phyloP scores from a whole-genome alignment of 2,797 vertebrate genomes.

The Cheirogaleus major region DNA sequence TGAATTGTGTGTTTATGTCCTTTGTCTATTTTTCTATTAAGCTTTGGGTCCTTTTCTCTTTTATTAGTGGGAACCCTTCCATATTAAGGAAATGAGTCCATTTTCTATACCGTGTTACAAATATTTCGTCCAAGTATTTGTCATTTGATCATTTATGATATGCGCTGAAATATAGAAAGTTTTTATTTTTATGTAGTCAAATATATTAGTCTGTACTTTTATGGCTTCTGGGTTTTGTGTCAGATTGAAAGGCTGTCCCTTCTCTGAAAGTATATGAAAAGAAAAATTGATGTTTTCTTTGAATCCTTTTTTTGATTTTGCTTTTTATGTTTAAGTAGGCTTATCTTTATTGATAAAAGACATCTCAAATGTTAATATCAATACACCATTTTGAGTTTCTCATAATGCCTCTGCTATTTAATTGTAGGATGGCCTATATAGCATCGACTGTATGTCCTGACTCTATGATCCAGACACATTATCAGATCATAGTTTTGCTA shows the following conservation, averaged over 20 bases:
- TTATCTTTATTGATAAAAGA: neutral
- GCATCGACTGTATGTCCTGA: neutral
- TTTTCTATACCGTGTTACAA: neutral
- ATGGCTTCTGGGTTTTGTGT: neutral
- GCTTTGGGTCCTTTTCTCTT: neutral
- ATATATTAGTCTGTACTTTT: neutral
- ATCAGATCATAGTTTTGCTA: neutral
- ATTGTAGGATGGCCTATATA: neutral
- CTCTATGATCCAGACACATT: neutral
- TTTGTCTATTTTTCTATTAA: constrained; percentile 15
- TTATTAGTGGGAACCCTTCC: neutral
- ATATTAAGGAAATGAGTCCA: neutral
- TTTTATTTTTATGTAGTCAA: constrained; percentile 1
- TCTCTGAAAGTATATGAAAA: neutral
- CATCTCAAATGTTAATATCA: neutral
- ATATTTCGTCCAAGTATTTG: neutral
- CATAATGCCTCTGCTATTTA: neutral
- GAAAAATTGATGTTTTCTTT: constrained; percentile 4
- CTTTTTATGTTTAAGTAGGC: constrained; percentile 32
- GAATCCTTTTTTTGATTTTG: neutral
- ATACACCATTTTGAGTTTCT: neutral
- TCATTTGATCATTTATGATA: neutral
- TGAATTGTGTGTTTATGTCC: neutral
- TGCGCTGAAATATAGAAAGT: constrained; percentile 1
- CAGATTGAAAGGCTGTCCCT: neutral